Conservation (phyloP, 2,113 vertebrate species). For the Micromys minutus region DNA sequence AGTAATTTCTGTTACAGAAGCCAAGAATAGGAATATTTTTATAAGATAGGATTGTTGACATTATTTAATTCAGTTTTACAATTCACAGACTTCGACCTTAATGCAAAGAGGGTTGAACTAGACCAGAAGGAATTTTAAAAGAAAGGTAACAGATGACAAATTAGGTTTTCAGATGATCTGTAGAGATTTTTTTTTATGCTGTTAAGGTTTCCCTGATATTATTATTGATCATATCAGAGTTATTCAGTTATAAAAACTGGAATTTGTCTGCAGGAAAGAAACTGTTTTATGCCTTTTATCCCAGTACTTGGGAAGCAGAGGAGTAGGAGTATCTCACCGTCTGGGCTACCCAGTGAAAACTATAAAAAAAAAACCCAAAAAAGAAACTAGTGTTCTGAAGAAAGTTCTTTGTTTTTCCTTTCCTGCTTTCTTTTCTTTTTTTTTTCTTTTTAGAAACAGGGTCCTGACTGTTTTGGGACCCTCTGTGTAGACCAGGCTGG, state of each 20-base stretch:
- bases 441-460: background rate
- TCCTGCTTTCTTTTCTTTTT: too few relatives aligned
- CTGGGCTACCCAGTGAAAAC: background rate
- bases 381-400: slow-evolving; percentile 18
- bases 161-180: slow-evolving; percentile 44
- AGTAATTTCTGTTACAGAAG: slow-evolving; percentile 21
- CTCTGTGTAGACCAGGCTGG: background rate
- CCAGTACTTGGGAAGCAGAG: background rate
- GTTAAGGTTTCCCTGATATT: background rate
- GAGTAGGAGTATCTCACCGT: background rate
- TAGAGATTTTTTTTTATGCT: slow-evolving; percentile 43
- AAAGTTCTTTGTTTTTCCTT: background rate
- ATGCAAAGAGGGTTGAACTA: slow-evolving; percentile 41
- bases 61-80: background rate
- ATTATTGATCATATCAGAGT: slow-evolving; percentile 48
- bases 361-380: background rate
- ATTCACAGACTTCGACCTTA: slow-evolving; percentile 27
- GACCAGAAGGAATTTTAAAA: slow-evolving; percentile 52
- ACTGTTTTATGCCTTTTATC: background rate
- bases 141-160: slow-evolving; percentile 12
- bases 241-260: slow-evolving; percentile 36
- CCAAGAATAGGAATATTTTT: slow-evolving; percentile 50
- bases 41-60: background rate
- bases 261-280: background rate
- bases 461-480: background rate